Evolutionary conservation across 2,113 vertebrate species (phyloP).

Genomic region (Vulpes vulpes): DNA sequence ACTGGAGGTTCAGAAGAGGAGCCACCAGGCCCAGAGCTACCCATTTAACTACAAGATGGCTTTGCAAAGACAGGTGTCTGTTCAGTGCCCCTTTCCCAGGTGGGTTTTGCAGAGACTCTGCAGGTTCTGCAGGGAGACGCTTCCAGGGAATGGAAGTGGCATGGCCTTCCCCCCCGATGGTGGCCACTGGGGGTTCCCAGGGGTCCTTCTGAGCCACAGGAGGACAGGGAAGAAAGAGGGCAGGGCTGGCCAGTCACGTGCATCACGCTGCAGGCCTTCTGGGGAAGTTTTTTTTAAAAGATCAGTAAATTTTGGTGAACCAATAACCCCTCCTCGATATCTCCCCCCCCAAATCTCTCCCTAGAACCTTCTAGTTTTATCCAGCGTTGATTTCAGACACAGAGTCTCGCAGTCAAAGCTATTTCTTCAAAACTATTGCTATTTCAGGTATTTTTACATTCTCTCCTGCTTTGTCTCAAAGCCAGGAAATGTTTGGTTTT

Average conservation of each 20-base stretch:
- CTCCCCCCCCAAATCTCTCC: not conserved
- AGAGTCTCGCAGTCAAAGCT: not conserved
- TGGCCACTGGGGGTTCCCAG: accelerated
- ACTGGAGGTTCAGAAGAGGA: not conserved
- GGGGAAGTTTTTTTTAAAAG: not conserved
- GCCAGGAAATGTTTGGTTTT: not conserved
- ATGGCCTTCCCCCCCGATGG: not conserved
- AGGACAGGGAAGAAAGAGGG: accelerated
- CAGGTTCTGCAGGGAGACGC: not conserved
- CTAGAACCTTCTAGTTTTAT: not conserved
- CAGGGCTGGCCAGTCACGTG: accelerated
- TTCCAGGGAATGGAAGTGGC: not conserved
- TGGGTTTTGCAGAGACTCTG: accelerated
- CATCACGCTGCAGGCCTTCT: accelerated
- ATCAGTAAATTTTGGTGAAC: not conserved
- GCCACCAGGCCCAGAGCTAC: not conserved
- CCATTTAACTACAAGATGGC: not conserved
- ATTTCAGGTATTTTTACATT: not conserved
- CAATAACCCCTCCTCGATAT: accelerated
- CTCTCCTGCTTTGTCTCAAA: not conserved
- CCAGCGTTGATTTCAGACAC: accelerated
- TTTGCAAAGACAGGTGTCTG: not conserved
- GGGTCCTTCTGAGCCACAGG: accelerated
- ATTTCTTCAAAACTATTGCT: not conserved
- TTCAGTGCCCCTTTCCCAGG: accelerated